These are phyloP conservation scores for Corella eumyota DNA, from an alignment of 23 tunicate species.

Conservation along the genomic window DNA sequence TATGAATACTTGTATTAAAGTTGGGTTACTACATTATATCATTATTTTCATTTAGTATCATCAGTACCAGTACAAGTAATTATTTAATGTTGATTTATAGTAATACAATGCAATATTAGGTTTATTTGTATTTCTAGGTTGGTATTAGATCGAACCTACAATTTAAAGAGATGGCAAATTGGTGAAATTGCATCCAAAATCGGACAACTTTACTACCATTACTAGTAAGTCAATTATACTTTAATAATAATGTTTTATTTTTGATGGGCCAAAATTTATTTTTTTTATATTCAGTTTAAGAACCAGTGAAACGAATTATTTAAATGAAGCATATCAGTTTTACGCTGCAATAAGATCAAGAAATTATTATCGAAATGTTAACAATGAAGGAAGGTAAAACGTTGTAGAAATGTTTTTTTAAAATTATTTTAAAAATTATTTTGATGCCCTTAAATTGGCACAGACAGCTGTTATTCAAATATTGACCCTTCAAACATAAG, in stretches of 20 bases:
- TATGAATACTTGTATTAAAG: too few species aligned
- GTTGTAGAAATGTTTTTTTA: too few species aligned
- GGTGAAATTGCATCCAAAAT: constrained; percentile 94
- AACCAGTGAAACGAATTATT: constrained; percentile 80
- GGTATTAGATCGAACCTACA: constrained; percentile 33
- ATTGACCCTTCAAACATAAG: too few species aligned
- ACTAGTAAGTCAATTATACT: constrained; percentile 54
- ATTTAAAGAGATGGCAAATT: constrained; percentile 85
- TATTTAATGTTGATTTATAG: too few species aligned
- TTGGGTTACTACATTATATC: too few species aligned
- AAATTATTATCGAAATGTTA: constrained; percentile 52
- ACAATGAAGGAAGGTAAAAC: constrained; percentile 38
- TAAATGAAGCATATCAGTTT: constrained; percentile 87
- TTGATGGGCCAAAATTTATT: neutral
- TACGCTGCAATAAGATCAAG: constrained; percentile 78
- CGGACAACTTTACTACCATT: constrained; percentile 81
- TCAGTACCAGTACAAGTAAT: too few species aligned
- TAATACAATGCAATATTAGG: too few species aligned
- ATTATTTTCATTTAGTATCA: too few species aligned
- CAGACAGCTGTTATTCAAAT: too few species aligned
- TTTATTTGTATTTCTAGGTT: constrained; percentile 25
- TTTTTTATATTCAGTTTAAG: constrained; percentile 33
- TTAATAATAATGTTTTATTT: neutral
- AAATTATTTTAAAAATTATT: neutral
- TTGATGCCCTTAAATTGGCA: neutral